These are phyloP conservation scores for Macrochelys suwanniensis DNA, from an alignment of 2,797 vertebrate genomes.

Conservation along the genomic window DNA sequence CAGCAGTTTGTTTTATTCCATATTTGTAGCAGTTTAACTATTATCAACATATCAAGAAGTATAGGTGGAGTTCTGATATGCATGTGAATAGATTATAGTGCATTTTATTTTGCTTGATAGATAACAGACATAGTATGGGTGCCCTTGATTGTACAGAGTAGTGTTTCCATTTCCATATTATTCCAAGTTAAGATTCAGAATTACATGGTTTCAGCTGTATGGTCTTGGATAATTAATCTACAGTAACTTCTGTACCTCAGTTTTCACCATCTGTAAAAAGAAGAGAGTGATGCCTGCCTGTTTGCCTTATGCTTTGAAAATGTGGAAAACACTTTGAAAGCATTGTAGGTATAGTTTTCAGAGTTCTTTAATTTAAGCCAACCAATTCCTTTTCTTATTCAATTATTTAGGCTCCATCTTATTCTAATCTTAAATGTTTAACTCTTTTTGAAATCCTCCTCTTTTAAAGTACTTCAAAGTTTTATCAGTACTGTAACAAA, in stretches of 20 bases:
- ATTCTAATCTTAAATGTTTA: conserved; percentile 43
- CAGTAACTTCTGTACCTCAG: background rate
- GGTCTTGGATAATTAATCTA: background rate
- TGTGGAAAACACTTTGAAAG: background rate
- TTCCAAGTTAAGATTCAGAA: background rate
- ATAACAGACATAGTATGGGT: background rate
- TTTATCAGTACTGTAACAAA: conserved; percentile 37
- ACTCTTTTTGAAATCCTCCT: background rate
- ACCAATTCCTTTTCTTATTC: background rate
- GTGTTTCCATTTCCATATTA: background rate
- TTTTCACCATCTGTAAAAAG: conserved; percentile 12
- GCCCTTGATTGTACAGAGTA: accelerated
- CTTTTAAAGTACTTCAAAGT: conserved; percentile 20
- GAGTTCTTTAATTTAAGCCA: conserved; percentile 59
- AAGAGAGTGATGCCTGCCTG: background rate
- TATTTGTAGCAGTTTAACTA: background rate
- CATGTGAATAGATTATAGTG: background rate
- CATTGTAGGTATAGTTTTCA: background rate
- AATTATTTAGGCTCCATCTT: conserved; percentile 22
- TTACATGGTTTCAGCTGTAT: background rate
- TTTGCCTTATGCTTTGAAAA: background rate
- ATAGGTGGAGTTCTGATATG: background rate
- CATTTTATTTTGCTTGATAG: background rate
- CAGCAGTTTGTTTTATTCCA: background rate
- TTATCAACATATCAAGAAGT: background rate